Base-by-base conservation (phyloP, 2,113 vertebrate species). In the Bubo bubo region DNA sequence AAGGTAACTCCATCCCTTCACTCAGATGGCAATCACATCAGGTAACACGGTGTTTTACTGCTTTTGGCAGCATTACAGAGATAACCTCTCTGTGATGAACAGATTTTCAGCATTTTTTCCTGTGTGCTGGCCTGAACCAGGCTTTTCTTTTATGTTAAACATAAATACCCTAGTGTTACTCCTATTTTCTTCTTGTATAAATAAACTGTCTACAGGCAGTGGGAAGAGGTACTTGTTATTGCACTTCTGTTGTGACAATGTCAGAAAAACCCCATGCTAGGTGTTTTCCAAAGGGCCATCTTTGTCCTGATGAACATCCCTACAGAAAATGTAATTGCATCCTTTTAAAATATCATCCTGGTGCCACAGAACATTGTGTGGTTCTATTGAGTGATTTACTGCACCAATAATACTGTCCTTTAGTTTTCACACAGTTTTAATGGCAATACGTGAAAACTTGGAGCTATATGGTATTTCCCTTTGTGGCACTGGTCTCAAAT, bases 291-390 rank as follows among this genome's bases (percentile, higher is more conserved):
- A 73, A 75, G 85, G 71, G 41, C 66, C 66, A 62, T 58, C 70
- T 86, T 88, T 82, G 74, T 81, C 64, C 86, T 71, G 72, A 94
- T 1, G 3, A 86, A 47, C 26, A 66, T 30, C 81, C 56, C 30
- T 39, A 12, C 56, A 71, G 71, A 89, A 97, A 73, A 62, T 0
- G 0, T 47, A 89, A 93, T 91, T 94, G 37, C 84, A 55, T 30
- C 55, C 66, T 94, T 96, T 96, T 79, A 82, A 91, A 93, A 79
- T 34, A 82, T 82, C 77, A 47, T 76, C 71, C 71, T 58, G n/a
- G 34, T 60, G 76, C 72, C 86, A 58, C 70, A 89, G 77, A 79
- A 74, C 24, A 1, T 27, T 34, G 49, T 52, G 66, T 79, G 67
- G 39, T 28, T 85, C 67, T 83, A 5, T 2, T 55, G 80, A 76